A percentile compares a stretch with the other conserved stretches of the same genome.
Evolutionary conservation across 2,888 invertebrate species (phyloP).

Genomic region (Acleris emargana): DNA sequence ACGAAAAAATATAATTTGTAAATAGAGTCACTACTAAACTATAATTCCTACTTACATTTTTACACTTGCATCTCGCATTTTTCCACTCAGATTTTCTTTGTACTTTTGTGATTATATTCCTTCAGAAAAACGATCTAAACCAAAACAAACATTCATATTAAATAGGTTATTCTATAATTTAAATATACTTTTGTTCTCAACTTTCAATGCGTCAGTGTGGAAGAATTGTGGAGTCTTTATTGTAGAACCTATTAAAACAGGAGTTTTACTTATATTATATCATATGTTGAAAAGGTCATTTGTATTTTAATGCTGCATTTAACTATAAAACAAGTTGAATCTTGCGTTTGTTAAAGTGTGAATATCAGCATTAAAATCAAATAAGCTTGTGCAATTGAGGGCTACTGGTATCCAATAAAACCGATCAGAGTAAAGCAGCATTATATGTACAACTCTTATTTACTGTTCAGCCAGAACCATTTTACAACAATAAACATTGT

Average conservation of each 20-base stretch:
- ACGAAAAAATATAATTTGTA: conserved; percentile 31
- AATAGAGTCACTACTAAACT: conserved; percentile 25
- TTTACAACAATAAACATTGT: no score
- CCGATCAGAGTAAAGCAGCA: background rate
- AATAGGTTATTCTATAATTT: conserved; percentile 49
- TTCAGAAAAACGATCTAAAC: conserved; percentile 67
- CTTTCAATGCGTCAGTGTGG: no score
- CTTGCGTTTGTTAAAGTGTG: background rate
- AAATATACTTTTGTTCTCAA: conserved; percentile 37
- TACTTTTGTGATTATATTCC: conserved; percentile 73
- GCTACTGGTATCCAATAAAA: background rate
- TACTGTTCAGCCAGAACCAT: background rate
- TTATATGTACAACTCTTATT: background rate
- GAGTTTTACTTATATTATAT: background rate
- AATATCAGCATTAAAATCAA: background rate
- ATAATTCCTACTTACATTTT: conserved; percentile 58
- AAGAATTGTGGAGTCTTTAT: no score
- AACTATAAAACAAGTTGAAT: background rate
- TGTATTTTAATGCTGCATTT: background rate
- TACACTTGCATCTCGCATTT: conserved; percentile 58
- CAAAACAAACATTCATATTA: conserved; percentile 64
- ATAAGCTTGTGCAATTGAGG: background rate
- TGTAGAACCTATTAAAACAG: conserved; percentile 3
- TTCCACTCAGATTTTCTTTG: conserved; percentile 57
- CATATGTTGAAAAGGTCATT: background rate